Conservation (phyloP, 2,797 vertebrate genomes). For the Lophotriccus pileatus region DNA sequence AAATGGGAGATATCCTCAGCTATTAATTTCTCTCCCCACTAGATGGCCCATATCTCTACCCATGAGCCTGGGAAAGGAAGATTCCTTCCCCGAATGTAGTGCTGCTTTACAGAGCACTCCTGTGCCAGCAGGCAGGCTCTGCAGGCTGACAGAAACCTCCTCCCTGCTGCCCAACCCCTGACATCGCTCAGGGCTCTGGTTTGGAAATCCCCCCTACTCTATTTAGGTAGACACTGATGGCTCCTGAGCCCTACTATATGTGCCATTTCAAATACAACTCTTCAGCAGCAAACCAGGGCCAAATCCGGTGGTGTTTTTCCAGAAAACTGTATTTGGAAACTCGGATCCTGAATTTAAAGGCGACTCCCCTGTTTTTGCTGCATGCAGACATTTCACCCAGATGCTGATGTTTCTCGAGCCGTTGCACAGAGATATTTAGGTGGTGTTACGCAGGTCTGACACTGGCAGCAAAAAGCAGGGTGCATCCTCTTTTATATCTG, state of each 20-base stretch:
- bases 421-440: not conserved
- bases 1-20: not conserved
- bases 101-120: not conserved
- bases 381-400: not conserved
- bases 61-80: not conserved
- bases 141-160: not conserved
- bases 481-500: not conserved
- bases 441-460: not conserved
- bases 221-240: not conserved
- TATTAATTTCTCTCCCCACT: not conserved
- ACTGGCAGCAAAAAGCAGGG: not conserved
- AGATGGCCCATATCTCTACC: slow-evolving; percentile 13
- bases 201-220: not conserved
- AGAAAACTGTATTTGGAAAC: not conserved
- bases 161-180: not conserved
- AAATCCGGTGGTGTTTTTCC: not conserved
- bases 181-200: not conserved
- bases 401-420: not conserved
- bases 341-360: not conserved
- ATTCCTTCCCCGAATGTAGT: not conserved
- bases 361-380: not conserved
- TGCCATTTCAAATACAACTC: not conserved
- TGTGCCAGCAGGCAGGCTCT: not conserved
- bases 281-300: not conserved
- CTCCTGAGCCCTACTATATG: rapidly evolving